Evolutionary conservation across 1,140 invertebrate genomes (phyloP).

Genomic region (Macrobrachium rosenbergii): DNA sequence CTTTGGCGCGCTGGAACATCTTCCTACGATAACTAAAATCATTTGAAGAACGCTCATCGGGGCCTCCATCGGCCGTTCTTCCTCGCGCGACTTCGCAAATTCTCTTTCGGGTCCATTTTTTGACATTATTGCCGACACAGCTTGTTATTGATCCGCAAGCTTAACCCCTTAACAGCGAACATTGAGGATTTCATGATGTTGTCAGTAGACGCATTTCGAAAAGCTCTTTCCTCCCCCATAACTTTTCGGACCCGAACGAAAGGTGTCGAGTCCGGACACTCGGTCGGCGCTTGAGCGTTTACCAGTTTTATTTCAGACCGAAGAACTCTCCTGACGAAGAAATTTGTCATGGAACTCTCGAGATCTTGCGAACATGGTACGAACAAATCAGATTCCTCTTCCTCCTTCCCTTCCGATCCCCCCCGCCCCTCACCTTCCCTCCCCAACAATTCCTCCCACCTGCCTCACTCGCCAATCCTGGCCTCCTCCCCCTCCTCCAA

Average conservation of each 20-base stretch:
- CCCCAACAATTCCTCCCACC: not conserved
- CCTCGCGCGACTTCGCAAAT: too few species aligned
- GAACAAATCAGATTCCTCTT: conserved; percentile 45
- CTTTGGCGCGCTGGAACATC: conserved; percentile 54
- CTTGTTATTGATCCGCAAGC: conserved; percentile 55
- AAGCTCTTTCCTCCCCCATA: too few species aligned
- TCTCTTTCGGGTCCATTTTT: too few species aligned
- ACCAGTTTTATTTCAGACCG: too few species aligned
- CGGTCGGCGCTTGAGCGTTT: not conserved
- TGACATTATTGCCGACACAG: conserved; percentile 1
- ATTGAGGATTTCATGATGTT: conserved; percentile 30
- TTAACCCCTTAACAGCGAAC: conserved; percentile 56
- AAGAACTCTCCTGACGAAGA: too few species aligned
- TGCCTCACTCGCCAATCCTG: not conserved
- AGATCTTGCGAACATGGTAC: conserved; percentile 7
- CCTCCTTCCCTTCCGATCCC: not conserved
- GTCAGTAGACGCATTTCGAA: conserved; percentile 47
- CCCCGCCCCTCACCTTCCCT: not conserved
- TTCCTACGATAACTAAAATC: conserved; percentile 36
- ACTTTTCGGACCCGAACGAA: too few species aligned
- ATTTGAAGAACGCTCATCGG: not conserved
- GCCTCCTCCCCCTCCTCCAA: not conserved
- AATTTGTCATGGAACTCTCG: not conserved
- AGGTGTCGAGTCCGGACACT: not conserved
- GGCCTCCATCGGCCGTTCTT: too few species aligned